These are phyloP conservation scores for Schizopygopsis pylzovi DNA, from an alignment of 2,797 vertebrate genomes.

Conservation along the genomic window DNA sequence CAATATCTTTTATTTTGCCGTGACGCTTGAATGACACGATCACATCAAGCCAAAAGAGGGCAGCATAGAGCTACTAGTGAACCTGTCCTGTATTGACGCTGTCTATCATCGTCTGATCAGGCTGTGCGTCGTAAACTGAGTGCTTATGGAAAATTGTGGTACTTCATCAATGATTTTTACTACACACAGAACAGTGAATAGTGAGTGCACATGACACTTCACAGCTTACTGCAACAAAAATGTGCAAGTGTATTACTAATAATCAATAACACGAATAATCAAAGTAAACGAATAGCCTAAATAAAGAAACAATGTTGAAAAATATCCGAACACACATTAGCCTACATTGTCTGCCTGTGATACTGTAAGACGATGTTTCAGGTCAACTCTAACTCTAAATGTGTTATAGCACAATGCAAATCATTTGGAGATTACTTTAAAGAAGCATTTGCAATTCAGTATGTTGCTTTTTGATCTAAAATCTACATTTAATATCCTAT, in stretches of 20 bases:
- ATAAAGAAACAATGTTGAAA: background rate
- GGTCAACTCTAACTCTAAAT: too few relatives aligned
- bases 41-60: slow-evolving; percentile 63
- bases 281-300: background rate
- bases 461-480: background rate
- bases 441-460: too few relatives aligned
- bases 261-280: slow-evolving; percentile 1
- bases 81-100: background rate
- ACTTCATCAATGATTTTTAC: slow-evolving; percentile 26
- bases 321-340: background rate
- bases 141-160: slow-evolving; percentile 8
- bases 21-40: slow-evolving; percentile 18
- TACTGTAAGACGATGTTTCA: background rate
- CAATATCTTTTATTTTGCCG: background rate
- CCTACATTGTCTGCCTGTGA: background rate
- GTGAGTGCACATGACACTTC: slow-evolving; percentile 2
- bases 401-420: too few relatives aligned
- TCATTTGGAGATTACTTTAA: too few relatives aligned
- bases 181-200: background rate
- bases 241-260: background rate
- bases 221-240: slow-evolving; percentile 6
- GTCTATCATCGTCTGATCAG: slow-evolving; percentile 25
- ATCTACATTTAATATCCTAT: background rate
- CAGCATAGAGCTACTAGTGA: slow-evolving; percentile 61
- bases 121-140: slow-evolving; percentile 10